Conservation (phyloP, 2,113 vertebrate genomes). For the Pavo muticus region DNA sequence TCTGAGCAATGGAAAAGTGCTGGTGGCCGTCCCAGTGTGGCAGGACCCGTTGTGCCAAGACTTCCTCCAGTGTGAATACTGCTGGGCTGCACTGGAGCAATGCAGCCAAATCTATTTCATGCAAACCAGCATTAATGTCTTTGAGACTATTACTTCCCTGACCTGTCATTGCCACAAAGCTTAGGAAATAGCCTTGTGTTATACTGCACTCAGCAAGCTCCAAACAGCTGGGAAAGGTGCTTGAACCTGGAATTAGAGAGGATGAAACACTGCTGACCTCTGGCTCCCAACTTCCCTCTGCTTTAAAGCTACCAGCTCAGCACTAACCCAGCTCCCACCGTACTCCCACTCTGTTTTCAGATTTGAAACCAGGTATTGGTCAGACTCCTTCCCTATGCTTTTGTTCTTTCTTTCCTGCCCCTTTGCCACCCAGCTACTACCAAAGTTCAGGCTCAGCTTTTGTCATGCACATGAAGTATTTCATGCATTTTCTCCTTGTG, state of each 20-base stretch:
- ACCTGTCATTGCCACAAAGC: not conserved
- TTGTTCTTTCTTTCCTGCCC: not conserved
- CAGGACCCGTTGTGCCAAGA: not conserved
- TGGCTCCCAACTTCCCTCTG: not conserved
- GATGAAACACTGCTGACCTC: slow-evolving; percentile 11
- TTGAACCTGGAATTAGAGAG: slow-evolving; percentile 17
- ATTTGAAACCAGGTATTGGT: not conserved
- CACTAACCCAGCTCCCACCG: not conserved
- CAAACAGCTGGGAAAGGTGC: not conserved
- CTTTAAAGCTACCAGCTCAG: not conserved
- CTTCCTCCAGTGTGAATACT: not conserved
- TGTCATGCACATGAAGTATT: not conserved
- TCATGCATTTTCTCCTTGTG: not conserved
- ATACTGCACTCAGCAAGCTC: not conserved
- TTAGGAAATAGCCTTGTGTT: not conserved
- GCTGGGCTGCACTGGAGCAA: not conserved
- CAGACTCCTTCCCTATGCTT: not conserved
- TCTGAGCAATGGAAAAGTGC: not conserved
- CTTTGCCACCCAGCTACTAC: not conserved
- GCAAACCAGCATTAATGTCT: not conserved
- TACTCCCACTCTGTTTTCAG: not conserved
- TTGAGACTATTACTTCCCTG: not conserved
- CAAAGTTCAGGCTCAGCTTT: not conserved
- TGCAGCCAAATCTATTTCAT: accelerated
- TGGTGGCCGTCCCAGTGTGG: not conserved